These are phyloP conservation scores for Tragelaphus strepsiceros DNA, from an alignment of 2,113 vertebrate genomes.

Conservation along the genomic window DNA sequence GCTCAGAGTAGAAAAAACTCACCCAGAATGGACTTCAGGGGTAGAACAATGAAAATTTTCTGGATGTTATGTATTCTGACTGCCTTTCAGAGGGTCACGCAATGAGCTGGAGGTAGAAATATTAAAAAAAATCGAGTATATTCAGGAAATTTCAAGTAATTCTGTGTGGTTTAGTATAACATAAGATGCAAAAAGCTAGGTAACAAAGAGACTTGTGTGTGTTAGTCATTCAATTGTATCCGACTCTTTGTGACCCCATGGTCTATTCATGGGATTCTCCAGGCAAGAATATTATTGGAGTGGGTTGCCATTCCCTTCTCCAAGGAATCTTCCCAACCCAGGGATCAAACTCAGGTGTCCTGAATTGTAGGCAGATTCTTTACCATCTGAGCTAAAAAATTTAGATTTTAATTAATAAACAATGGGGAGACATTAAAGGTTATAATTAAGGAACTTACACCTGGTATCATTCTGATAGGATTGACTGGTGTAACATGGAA, in stretches of 20 bases:
- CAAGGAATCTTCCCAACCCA: neutral
- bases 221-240: neutral
- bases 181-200: neutral
- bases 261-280: neutral
- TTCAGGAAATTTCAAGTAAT: neutral
- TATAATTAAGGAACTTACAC: neutral
- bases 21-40: neutral
- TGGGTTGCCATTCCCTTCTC: neutral
- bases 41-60: neutral
- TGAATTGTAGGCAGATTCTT: neutral
- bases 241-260: rapidly evolving
- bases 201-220: neutral
- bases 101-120: neutral
- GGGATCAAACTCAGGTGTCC: neutral
- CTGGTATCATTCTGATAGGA: neutral
- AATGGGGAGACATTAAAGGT: neutral
- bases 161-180: neutral
- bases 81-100: neutral
- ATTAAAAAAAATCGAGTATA: neutral
- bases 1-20: neutral
- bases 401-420: neutral
- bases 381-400: neutral
- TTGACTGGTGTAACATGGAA: neutral
- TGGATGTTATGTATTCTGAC: neutral
- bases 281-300: neutral